Evolutionary conservation across 2,888 invertebrate genomes (phyloP).

Genomic region (Conchocele bisecta): DNA sequence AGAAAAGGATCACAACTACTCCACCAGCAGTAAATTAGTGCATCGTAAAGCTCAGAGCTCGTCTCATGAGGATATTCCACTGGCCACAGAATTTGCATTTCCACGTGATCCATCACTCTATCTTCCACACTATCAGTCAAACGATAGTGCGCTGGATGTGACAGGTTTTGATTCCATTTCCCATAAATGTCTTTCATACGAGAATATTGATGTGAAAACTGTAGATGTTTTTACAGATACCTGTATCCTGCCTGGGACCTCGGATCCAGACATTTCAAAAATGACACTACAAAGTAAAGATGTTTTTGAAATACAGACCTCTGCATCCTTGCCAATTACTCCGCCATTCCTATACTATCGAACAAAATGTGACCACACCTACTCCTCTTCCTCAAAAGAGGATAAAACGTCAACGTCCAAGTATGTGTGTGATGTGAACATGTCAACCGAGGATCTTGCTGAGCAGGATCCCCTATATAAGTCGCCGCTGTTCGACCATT

Average conservation of each 20-base stretch:
- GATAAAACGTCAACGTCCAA: no score
- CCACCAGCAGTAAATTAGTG: conserved; percentile 2
- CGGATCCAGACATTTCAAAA: conserved; percentile 55
- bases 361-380: conserved; percentile 10
- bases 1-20: conserved; percentile 51
- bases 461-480: not conserved
- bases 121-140: conserved; percentile 54
- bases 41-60: conserved; percentile 27
- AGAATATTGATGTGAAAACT: conserved; percentile 50
- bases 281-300: conserved; percentile 35
- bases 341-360: conserved; percentile 4
- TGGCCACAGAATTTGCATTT: not conserved
- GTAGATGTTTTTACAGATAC: conserved; percentile 47
- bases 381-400: conserved; percentile 4
- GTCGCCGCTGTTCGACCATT: conserved; percentile 33
- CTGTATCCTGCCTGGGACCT: conserved; percentile 46
- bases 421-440: not conserved
- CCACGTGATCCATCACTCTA: not conserved
- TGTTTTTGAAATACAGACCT: not conserved
- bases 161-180: conserved; percentile 55
- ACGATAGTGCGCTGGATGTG: conserved; percentile 58
- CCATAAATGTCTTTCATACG: conserved; percentile 46
- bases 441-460: not conserved
- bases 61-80: conserved; percentile 35
- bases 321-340: conserved; percentile 25